Evolutionary conservation across 2,888 invertebrate species (phyloP), one percentile per base, ranked within the genome.

Genomic region (Phymatocera aterrima): DNA sequence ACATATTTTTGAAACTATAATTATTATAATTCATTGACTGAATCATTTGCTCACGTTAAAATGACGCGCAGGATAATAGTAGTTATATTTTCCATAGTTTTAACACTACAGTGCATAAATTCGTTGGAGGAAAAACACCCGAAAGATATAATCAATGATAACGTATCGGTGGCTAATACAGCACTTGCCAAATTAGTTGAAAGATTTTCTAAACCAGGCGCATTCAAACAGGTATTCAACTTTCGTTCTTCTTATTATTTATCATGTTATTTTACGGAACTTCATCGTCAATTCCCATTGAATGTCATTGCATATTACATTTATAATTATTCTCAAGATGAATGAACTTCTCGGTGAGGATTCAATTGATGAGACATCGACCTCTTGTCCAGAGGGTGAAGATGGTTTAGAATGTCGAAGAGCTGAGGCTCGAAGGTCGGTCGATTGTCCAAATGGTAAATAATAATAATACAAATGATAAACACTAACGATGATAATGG

Each of bases 371-470:
- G 87, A 87, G 21, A 85, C 84, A 28, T 83, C 85, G 64, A 86
- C 87, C 37, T 83, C 85, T 74, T 91, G 91, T 79, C 90, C 91
- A 3, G 86, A 87, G 75, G 90, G 90, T 37, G 89, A 90, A 10
- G 89, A 90, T 64, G 91, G 91, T 37, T 85, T 91, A 65, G 89
- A 89, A 78, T 91, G 91, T 82, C 84, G 90, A 80, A 86, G 90
- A 82, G 88, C 89, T 18, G 90, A 91, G 83, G 91, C 91, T 34
- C 88, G 90, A 10, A 85, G 89, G 80, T 90, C 90, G 46, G 89
- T 88, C 48, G 90, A 90, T 80, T 91, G 90, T 85, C 90, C 90
- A 2, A 86, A 87, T 85, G 91, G 91, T 91, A 28, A n/a, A n/a
- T n/a, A n/a, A 87, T 87, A 81, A 64, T 78, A 79, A 74, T 46